phyloP scores from a whole-genome alignment of 2,797 vertebrate genomes.

The Sebastes taczanowskii region DNA sequence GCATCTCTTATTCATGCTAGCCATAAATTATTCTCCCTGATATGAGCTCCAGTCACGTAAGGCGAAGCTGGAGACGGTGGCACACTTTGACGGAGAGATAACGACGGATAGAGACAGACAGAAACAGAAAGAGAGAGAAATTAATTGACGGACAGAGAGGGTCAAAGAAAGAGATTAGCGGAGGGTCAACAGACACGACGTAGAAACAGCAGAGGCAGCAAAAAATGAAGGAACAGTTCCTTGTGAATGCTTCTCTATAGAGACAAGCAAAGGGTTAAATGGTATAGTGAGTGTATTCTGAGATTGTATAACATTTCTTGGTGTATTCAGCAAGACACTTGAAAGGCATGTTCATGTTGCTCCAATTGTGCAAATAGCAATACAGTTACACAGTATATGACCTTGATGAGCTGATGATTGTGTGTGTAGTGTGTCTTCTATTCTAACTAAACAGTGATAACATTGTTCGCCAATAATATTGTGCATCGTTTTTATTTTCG shows the following conservation, averaged over 20 bases:
- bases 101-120: conserved; percentile 41
- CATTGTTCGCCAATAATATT: not conserved
- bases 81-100: conserved; percentile 54
- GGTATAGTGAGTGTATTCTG: not conserved
- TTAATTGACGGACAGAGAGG: conserved; percentile 18
- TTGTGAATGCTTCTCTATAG: not conserved
- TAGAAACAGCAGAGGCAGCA: not conserved
- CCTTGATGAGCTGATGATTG: not conserved
- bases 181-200: conserved; percentile 11
- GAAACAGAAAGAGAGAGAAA: conserved; percentile 16
- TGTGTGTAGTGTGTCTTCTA: not conserved
- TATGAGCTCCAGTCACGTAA: conserved; percentile 87
- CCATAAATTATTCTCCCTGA: conserved; percentile 87
- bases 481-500: not conserved
- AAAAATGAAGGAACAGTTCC: not conserved
- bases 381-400: not conserved
- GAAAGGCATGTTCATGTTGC: not conserved
- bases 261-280: not conserved
- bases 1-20: conserved; percentile 83
- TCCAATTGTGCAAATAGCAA: not conserved
- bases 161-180: conserved; percentile 37
- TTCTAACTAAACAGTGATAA: not conserved
- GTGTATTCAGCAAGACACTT: not conserved
- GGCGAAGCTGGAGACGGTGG: conserved; percentile 71
- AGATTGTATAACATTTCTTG: not conserved